Base-by-base conservation (phyloP, 2,888 invertebrate genomes). In the Spisula solida region DNA sequence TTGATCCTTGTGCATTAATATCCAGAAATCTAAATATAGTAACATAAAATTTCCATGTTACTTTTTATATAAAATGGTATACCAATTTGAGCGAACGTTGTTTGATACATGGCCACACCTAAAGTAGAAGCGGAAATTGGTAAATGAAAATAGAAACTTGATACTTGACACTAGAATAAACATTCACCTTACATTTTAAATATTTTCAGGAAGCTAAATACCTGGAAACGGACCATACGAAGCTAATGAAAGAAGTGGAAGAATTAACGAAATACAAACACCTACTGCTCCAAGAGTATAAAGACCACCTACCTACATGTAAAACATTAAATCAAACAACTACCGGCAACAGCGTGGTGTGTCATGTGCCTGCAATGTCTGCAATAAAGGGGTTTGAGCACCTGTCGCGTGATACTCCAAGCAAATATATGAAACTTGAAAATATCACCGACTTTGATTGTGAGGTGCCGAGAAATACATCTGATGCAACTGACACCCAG, bases 211-310 rank as follows among this genome's bases (percentile, higher is more conserved):
- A 83, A 47, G 70, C 70, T 2, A 48, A 25, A 12, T 25, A 34
- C 20, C 70, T 83, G 25, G 70, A 83, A 66, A 31, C 31, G 18
- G 47, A 70, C 12, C 83, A 83, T 12, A 20, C 70, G 10, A 75
- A 75, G 25, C 47, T 60, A 29, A 75, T 48, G 25, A 75, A 34
- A 41, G 83, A 83, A 51, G 48, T 83, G 8, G 25, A 16, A n/a
- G n/a, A n/a, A 6, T 83, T 83, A 29, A 75, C 20, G 6, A 83
- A 83, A 48, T 20, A 47, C 10, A 81, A 81, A 29, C 55, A 18
- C 0, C 25, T 55, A 29, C n/a, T 16, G 10, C 4, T 12, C 14
- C 12, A 18, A 8, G 16, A 1, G 29, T 47, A 47, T 25, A 31
- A 55, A 18, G 29, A 14, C 16, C 81, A 81, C 18, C 4, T 81